Evolutionary conservation across 2,888 invertebrate genomes (phyloP).

Genomic region (Lasioglossum morio): DNA sequence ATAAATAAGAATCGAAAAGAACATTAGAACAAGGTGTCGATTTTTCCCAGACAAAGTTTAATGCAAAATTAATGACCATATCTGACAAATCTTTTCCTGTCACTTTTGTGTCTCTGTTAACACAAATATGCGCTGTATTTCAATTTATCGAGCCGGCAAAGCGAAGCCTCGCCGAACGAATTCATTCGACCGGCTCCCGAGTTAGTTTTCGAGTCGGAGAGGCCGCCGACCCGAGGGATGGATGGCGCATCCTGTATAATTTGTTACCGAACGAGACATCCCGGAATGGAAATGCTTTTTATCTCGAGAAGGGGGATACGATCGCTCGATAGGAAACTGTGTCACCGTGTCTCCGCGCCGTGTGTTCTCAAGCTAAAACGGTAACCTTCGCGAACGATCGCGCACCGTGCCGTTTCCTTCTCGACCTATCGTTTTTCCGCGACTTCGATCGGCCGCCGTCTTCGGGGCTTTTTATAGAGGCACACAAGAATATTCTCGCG

Average conservation of each 20-base stretch:
- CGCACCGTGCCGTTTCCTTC: slow-evolving; percentile 2
- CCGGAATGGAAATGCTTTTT: slow-evolving; percentile 14
- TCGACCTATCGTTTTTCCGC: not conserved
- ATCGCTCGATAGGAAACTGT: slow-evolving; percentile 5
- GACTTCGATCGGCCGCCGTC: not conserved
- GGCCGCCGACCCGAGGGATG: slow-evolving; percentile 7
- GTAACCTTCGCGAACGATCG: slow-evolving; percentile 11
- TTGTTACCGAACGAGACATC: slow-evolving; percentile 12
- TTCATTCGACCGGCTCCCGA: not conserved
- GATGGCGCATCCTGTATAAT: slow-evolving; percentile 11
- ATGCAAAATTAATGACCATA: not conserved
- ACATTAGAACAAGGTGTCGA: not conserved
- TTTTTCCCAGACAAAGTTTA: not conserved
- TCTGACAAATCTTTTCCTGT: not conserved
- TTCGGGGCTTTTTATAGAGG: not conserved
- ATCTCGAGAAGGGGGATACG: slow-evolving; percentile 1
- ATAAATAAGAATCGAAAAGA: not conserved
- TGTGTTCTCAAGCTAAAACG: slow-evolving; percentile 1
- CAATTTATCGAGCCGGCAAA: not conserved
- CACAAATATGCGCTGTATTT: not conserved
- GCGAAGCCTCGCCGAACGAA: not conserved
- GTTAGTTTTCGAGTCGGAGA: not conserved
- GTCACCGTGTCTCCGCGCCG: not conserved
- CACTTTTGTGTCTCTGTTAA: not conserved
- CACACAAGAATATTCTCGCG: not conserved